Evolutionary conservation across 2,888 invertebrate species (phyloP).

Genomic region (Yponomeuta sedellus): DNA sequence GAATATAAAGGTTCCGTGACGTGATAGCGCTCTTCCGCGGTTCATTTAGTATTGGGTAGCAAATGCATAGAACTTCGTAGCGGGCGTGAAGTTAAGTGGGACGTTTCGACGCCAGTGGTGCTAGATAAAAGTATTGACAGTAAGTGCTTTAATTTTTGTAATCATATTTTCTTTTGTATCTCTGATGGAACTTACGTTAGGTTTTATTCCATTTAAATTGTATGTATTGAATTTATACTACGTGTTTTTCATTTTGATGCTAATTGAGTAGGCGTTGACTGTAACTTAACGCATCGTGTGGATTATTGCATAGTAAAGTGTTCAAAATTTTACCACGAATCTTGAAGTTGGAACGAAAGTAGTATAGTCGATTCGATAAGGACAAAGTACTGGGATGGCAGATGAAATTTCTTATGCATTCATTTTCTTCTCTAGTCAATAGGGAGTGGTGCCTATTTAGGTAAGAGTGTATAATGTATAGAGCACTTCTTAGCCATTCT

Average conservation of each 20-base stretch:
- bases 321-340: neutral
- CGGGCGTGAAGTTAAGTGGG: neutral
- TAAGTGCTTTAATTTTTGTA: constrained; percentile 7
- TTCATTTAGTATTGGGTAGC: too few species aligned
- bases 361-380: neutral
- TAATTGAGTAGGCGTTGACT: neutral
- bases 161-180: neutral
- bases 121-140: neutral
- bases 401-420: neutral
- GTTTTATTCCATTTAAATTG: neutral
- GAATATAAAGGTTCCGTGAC: too few species aligned
- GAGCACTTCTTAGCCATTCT: too few species aligned
- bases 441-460: neutral
- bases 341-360: neutral
- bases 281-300: neutral
- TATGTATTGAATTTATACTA: neutral
- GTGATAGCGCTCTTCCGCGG: too few species aligned
- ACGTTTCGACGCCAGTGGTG: neutral
- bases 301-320: too few species aligned
- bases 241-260: neutral
- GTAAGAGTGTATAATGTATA: neutral
- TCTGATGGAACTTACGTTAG: neutral
- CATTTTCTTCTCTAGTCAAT: constrained; percentile 20
- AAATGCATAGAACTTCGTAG: neutral
- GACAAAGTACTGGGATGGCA: too few species aligned